phyloP scores from a whole-genome alignment of 35 echinoderm and acorn worm genomes.

The Apostichopus parvimensis region DNA sequence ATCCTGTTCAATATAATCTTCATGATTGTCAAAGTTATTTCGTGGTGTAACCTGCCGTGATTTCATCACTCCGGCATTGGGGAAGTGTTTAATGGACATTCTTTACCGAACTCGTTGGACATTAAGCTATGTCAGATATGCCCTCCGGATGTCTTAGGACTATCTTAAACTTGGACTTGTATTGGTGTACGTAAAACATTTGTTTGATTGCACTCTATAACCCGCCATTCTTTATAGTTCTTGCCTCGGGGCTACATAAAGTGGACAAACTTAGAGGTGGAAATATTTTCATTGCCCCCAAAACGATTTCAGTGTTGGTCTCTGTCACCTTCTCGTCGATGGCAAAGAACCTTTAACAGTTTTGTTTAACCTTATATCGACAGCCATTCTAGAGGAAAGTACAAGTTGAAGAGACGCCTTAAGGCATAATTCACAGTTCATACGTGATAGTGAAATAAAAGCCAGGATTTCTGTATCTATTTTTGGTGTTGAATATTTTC shows the following conservation, averaged over 20 bases:
- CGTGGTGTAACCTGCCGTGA: background rate
- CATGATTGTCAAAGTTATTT: no score
- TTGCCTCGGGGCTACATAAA: background rate
- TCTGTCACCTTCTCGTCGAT: no score
- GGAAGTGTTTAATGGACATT: background rate
- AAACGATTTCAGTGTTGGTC: background rate
- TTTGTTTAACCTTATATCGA: no score
- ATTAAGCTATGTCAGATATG: background rate
- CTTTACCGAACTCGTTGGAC: background rate
- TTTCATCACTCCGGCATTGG: background rate
- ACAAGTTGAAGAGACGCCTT: no score
- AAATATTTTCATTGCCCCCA: background rate
- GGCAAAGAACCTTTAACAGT: no score
- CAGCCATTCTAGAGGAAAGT: no score
- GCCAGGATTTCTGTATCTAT: no score
- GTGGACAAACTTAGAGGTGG: background rate
- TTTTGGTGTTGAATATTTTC: no score
- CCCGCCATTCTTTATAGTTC: no score
- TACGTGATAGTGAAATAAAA: no score
- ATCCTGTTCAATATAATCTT: no score
- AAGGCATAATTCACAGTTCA: no score
- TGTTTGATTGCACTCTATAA: background rate
- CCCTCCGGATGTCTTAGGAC: background rate
- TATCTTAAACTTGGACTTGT: background rate
- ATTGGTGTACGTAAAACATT: background rate